Evolutionary conservation across 2,797 vertebrate species (phyloP).

Genomic region (Sarcophilus harrisii): DNA sequence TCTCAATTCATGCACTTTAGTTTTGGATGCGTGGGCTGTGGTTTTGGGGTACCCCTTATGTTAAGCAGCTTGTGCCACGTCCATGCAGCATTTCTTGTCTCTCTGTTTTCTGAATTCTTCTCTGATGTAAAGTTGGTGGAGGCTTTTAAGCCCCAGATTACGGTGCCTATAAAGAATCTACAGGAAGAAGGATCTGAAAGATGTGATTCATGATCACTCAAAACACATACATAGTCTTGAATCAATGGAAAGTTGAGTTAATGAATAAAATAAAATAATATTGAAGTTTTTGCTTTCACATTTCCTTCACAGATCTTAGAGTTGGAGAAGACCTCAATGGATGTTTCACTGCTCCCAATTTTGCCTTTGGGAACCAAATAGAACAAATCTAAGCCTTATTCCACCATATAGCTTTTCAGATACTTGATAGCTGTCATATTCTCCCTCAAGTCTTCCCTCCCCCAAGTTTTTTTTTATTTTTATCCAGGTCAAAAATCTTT

Average conservation of each 20-base stretch:
- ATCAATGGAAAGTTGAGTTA: background rate
- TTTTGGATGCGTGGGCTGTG: background rate
- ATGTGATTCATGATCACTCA: background rate
- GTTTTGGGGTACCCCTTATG: background rate
- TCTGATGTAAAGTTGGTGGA: background rate
- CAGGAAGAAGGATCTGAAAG: fast-evolving
- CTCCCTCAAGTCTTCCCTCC: background rate
- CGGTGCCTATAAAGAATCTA: fast-evolving
- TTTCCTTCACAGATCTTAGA: background rate
- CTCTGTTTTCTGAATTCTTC: background rate
- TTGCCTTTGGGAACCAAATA: background rate
- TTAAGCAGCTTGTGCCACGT: too few species aligned
- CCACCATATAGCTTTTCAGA: background rate
- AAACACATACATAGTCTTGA: too few species aligned
- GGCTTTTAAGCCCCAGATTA: background rate
- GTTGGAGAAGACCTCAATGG: background rate
- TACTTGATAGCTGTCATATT: background rate
- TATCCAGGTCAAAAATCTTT: background rate
- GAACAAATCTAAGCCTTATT: background rate
- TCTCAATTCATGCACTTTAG: background rate
- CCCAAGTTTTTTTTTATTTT: background rate
- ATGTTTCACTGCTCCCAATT: background rate
- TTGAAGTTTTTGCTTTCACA: fast-evolving
- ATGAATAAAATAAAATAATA: background rate
- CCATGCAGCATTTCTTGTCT: background rate